Base-by-base conservation (phyloP, 2,797 vertebrate genomes). In the Rhinoraja longicauda region DNA sequence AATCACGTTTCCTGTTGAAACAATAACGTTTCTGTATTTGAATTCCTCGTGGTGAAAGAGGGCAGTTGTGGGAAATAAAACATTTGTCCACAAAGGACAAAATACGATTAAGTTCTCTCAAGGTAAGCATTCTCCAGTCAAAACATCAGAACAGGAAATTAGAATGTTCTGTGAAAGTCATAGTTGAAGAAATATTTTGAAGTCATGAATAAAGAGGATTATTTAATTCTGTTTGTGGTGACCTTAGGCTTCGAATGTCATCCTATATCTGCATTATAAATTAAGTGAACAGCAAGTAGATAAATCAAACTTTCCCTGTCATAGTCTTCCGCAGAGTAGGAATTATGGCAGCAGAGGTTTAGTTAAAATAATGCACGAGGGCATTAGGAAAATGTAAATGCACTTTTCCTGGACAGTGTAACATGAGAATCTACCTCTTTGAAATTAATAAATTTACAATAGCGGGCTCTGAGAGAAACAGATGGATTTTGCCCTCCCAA, bases 111-210 rank as follows among this genome's bases (percentile, higher is more conserved):
- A 39, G 3, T 73, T 91, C 67, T 72, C 19, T 26, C 26, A 86
- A 64, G 82, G 59, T 86, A 9, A 57, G 29, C 10, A n/a, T 17
- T 86, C 36, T 72, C 19, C 26, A 91, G 21, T 72, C 36, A 72
- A 39, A 70, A 72, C 84, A 88, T 88, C 57, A 62, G 57, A 67
- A 67, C 64, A 36, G 67, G 88, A 90, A 91, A 91, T 39, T 91
- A 45, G 88, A 86, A 86, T 86, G 57, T 29, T 86, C 62, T 86
- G 24, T 62, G 57, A 1, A 21, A 36, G 36, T 91, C 36, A 9
- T 39, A 53, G 36, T 21, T 26, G 39, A 91, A 62, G 88, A 39
- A 91, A 6, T 32, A n/a, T 86, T 59, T n/a, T 24, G 53, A 62
- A 59, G n/a, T 57, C 53, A 59, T 29, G 2, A 84, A 59, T 29